phyloP scores from a whole-genome alignment of 2,888 invertebrate species.

The Meghimatium bilineatum region DNA sequence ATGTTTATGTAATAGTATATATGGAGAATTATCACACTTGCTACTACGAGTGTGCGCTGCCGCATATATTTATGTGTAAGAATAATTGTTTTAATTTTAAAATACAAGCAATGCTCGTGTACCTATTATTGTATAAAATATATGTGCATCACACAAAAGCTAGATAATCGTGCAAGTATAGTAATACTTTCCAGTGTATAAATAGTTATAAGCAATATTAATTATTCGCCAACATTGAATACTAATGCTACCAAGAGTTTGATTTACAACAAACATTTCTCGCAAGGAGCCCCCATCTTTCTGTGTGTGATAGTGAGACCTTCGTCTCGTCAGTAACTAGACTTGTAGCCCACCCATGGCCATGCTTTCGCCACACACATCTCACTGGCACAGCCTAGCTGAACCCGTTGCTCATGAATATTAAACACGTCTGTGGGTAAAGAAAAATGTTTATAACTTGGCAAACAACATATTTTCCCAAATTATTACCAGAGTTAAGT shows the following conservation, averaged over 20 bases:
- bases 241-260: not conserved
- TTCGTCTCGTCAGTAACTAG: not conserved
- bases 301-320: not conserved
- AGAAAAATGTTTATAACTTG: conserved; percentile 11
- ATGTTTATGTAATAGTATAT: too few species aligned
- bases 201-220: too few species aligned
- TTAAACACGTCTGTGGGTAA: not conserved
- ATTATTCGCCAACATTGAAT: too few species aligned
- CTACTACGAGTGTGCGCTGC: too few species aligned
- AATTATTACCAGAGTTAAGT: not conserved
- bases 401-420: not conserved
- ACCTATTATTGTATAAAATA: too few species aligned
- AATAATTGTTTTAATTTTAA: too few species aligned
- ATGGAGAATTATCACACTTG: too few species aligned
- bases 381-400: not conserved
- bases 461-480: not conserved
- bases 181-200: too few species aligned
- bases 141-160: too few species aligned
- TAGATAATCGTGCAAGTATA: too few species aligned
- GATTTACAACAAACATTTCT: not conserved
- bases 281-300: not conserved
- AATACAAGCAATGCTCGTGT: too few species aligned
- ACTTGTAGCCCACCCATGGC: not conserved
- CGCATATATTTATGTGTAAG: too few species aligned
- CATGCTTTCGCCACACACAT: conserved; percentile 1